Evolutionary conservation across 2,113 vertebrate species (phyloP).

Genomic region (Ceratotherium simum): DNA sequence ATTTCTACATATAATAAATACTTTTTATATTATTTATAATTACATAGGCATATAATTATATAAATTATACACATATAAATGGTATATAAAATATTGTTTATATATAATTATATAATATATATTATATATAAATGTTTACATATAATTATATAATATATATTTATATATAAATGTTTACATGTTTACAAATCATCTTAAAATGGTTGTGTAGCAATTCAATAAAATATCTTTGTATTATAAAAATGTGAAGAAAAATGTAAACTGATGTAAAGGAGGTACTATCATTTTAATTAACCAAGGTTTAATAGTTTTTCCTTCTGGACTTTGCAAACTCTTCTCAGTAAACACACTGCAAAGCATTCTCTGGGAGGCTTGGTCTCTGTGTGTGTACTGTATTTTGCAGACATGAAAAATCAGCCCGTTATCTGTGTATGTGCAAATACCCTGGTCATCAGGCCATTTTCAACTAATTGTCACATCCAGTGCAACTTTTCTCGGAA

Average conservation of each 20-base stretch:
- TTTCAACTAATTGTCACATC: conserved; percentile 84
- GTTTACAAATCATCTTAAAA: conserved; percentile 86
- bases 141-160: not conserved
- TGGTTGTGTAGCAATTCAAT: conserved; percentile 80
- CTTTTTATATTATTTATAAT: not conserved
- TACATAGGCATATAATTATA: not conserved
- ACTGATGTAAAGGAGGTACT: conserved; percentile 87
- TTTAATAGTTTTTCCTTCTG: conserved; percentile 85
- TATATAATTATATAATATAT: not conserved
- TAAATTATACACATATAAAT: not conserved
- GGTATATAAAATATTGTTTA: not conserved
- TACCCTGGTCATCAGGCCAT: conserved; percentile 84
- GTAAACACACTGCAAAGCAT: conserved; percentile 85
- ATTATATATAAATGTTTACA: not conserved
- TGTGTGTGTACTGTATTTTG: conserved; percentile 84
- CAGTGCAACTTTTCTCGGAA: conserved; percentile 85
- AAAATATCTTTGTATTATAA: conserved; percentile 85
- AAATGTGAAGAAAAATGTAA: conserved; percentile 83
- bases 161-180: conserved; percentile 75
- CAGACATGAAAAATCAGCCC: conserved; percentile 87
- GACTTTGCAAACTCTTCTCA: conserved; percentile 88
- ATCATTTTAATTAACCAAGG: conserved; percentile 86
- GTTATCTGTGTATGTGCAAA: conserved; percentile 92
- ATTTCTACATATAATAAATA: not conserved
- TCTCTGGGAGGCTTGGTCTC: conserved; percentile 81